Evolutionary conservation across 2,888 invertebrate genomes (phyloP).

Genomic region (Himalopsyche japonica): DNA sequence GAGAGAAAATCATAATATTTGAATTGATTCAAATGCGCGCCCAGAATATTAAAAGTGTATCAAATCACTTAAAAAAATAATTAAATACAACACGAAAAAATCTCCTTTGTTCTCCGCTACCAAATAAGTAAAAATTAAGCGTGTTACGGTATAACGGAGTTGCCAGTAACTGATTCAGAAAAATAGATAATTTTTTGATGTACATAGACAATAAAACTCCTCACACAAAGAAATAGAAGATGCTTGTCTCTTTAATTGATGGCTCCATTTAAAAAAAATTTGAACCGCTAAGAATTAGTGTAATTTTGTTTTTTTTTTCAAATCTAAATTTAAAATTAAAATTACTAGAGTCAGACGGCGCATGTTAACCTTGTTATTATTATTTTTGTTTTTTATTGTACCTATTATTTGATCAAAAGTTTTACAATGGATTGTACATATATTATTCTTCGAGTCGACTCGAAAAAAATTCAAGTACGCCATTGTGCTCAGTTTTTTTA

Average conservation of each 20-base stretch:
- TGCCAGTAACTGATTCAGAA: background rate
- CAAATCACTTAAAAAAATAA: background rate
- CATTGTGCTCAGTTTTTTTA: no score
- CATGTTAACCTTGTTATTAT: background rate
- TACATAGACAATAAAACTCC: background rate
- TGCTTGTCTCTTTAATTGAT: constrained; percentile 23
- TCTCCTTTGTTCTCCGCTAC: background rate
- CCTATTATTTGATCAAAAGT: background rate
- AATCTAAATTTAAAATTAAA: background rate
- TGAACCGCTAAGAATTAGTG: background rate
- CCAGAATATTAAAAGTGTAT: background rate
- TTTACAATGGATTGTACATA: no score
- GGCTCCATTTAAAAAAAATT: background rate
- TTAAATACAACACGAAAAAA: background rate
- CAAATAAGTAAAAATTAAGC: background rate
- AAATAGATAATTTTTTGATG: background rate
- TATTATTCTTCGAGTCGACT: no score
- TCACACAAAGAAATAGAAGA: constrained; percentile 1
- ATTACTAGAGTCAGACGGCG: background rate
- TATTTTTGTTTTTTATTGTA: background rate
- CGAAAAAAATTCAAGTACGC: no score
- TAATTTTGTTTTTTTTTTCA: background rate
- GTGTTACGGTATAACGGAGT: background rate
- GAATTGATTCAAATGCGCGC: background rate
- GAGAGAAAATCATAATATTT: background rate